A percentile compares a stretch with the other conserved stretches of the same genome.
Conservation (phyloP, 2,888 invertebrate species). For the Mylabris sibirica region DNA sequence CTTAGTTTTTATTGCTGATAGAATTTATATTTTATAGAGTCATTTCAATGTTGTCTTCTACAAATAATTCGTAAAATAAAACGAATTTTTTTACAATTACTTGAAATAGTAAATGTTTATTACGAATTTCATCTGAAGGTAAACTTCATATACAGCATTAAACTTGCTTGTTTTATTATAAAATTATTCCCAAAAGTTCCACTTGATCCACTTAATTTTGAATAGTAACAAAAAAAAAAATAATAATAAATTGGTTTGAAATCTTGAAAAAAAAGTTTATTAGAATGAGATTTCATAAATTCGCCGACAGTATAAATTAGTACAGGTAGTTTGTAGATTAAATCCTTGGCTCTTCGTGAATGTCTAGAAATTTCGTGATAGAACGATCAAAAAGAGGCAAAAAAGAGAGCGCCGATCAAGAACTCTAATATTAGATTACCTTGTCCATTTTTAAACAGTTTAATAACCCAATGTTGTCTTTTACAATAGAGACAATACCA, state of each 20-base stretch:
- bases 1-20: constrained; percentile 1
- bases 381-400: background rate
- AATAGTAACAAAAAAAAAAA: too few relatives aligned
- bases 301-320: too few relatives aligned
- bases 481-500: background rate
- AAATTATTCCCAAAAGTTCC: too few relatives aligned
- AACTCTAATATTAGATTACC: background rate
- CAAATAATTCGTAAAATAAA: background rate
- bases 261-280: too few relatives aligned
- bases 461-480: background rate
- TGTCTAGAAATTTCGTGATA: too few relatives aligned
- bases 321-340: too few relatives aligned
- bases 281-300: too few relatives aligned
- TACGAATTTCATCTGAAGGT: background rate
- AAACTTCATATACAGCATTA: background rate
- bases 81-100: background rate
- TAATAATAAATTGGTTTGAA: too few relatives aligned
- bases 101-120: background rate
- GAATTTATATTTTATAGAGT: background rate
- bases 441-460: background rate
- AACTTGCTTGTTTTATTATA: too few relatives aligned
- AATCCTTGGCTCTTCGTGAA: too few relatives aligned
- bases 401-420: background rate
- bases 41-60: background rate
- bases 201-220: too few relatives aligned